These are phyloP conservation scores for Rhyzopertha dominica DNA, from an alignment of 1,140 invertebrate genomes.

Conservation along the genomic window DNA sequence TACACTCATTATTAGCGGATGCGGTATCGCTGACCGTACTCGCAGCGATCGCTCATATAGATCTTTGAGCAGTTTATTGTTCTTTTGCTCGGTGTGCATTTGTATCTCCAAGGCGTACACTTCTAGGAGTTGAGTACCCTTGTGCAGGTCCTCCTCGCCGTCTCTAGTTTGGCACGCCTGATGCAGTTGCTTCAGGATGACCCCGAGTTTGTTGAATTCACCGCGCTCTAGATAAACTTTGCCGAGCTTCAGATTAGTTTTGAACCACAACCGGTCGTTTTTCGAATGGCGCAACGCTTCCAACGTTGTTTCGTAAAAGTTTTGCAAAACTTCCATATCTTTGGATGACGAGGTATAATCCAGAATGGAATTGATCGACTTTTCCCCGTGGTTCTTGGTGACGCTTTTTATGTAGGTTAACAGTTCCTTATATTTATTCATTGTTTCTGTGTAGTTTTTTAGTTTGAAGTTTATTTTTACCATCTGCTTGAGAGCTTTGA, in stretches of 20 bases:
- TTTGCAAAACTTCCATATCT: constrained; percentile 97
- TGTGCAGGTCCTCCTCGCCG: constrained; percentile 86
- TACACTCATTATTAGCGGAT: constrained; percentile 98
- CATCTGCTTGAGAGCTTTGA: constrained; percentile 99
- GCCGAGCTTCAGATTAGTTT: constrained; percentile 98
- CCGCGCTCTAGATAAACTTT: constrained; percentile 95
- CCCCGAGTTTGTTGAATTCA: constrained; percentile 88
- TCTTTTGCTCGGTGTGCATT: constrained; percentile 99
- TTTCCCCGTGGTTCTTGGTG: constrained; percentile 98
- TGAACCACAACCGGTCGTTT: constrained; percentile 98
- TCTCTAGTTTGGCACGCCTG: constrained; percentile 95
- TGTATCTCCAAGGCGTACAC: constrained; percentile 99
- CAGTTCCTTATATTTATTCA: constrained; percentile 91
- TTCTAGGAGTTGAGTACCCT: constrained; percentile 91
- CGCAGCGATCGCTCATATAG: constrained; percentile 96
- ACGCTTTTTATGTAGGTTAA: constrained; percentile 97
- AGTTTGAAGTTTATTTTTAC: constrained; percentile 99
- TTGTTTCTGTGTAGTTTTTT: constrained; percentile 96
- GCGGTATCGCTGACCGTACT: constrained; percentile 98
- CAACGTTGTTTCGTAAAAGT: constrained; percentile 98
- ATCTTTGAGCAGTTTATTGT: constrained; percentile 97
- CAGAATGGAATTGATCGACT: constrained; percentile 98
- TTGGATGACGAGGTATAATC: constrained; percentile 99
- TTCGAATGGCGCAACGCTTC: constrained; percentile 96
- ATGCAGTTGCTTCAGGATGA: constrained; percentile 94